Percentiles rank a stretch among this genome's conserved stretches.
Evolutionary conservation across 2,113 vertebrate genomes (phyloP).

Genomic region (Ia io): DNA sequence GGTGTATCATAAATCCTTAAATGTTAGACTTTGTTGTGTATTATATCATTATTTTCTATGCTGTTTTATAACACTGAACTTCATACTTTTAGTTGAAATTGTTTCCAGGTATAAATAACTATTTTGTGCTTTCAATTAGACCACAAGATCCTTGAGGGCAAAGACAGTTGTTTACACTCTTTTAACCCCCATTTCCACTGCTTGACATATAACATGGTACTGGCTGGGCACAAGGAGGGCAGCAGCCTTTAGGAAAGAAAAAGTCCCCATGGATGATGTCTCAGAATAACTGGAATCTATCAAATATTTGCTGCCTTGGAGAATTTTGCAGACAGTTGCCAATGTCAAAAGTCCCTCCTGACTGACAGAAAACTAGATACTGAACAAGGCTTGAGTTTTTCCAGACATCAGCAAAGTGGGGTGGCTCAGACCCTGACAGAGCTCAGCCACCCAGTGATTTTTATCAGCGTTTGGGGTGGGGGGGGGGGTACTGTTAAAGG

Average conservation of each 20-base stretch:
- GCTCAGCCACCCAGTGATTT: not conserved
- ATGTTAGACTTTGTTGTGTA: not conserved
- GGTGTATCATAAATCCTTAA: not conserved
- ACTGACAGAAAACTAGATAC: slow-evolving; percentile 72
- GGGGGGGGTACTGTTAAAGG: not conserved
- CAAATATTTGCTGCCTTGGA: slow-evolving; percentile 64
- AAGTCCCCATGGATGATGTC: slow-evolving; percentile 69
- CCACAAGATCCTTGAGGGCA: not conserved
- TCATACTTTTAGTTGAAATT: not conserved
- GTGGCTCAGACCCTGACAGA: not conserved
- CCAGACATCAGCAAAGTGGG: not conserved
- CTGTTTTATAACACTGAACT: not conserved
- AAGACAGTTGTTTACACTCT: not conserved
- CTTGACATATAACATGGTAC: not conserved
- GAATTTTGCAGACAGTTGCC: slow-evolving; percentile 68
- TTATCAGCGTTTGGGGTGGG: not conserved
- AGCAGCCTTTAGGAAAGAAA: not conserved
- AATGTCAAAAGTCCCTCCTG: slow-evolving; percentile 67
- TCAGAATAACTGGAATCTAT: slow-evolving; percentile 74
- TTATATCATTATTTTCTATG: not conserved
- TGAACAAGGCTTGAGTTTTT: slow-evolving; percentile 50
- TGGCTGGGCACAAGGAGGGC: not conserved
- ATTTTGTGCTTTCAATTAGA: not conserved
- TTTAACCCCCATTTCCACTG: not conserved
- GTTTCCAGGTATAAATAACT: not conserved